These are phyloP conservation scores for Lithobates pipiens DNA, from an alignment of 2,797 vertebrate species.

Conservation along the genomic window DNA sequence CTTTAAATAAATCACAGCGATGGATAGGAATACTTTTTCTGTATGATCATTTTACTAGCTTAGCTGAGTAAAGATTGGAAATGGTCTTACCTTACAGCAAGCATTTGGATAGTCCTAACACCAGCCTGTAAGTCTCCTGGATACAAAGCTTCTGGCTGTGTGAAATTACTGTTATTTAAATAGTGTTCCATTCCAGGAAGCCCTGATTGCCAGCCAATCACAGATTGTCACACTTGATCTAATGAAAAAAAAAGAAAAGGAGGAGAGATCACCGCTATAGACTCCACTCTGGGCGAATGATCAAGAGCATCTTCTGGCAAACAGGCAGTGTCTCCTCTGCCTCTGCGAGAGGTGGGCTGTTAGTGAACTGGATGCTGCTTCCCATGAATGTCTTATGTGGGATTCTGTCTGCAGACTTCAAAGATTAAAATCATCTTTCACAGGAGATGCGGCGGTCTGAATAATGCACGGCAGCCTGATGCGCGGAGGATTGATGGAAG, in stretches of 20 bases:
- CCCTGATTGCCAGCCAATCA: constrained; percentile 47
- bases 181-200: constrained; percentile 57
- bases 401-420: not conserved
- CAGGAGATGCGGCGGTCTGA: not conserved
- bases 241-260: constrained; percentile 24
- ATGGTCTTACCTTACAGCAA: constrained; percentile 28
- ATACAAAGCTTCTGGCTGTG: constrained; percentile 40
- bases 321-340: constrained; percentile 22
- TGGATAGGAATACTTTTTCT: too few relatives aligned
- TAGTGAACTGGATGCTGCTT: constrained; percentile 33
- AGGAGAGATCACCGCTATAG: constrained; percentile 1
- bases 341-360: constrained; percentile 11
- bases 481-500: constrained; percentile 16
- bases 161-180: constrained; percentile 54
- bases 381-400: constrained; percentile 21
- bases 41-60: too few relatives aligned
- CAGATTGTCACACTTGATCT: constrained; percentile 45
- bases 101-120: not conserved
- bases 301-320: constrained; percentile 24
- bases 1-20: too few relatives aligned
- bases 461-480: not conserved
- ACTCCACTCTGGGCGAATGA: not conserved
- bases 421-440: constrained; percentile 14
- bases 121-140: not conserved
- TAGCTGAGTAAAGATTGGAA: too few relatives aligned